These are phyloP conservation scores for Tromatobia lineatoria DNA, from an alignment of 2,888 invertebrate genomes.

Conservation along the genomic window DNA sequence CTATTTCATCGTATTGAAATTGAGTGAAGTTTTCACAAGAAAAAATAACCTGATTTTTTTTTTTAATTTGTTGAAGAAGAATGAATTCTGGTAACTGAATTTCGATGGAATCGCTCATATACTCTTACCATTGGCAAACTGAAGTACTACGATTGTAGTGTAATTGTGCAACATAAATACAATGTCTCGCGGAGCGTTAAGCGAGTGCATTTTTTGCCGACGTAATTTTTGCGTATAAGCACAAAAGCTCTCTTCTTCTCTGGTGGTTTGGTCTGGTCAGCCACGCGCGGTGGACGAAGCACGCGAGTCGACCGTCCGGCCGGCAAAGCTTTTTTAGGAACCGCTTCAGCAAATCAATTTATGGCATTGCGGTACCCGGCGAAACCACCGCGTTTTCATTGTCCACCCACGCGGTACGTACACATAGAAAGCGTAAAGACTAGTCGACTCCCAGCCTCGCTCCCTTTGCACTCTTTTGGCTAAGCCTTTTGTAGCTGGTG, in stretches of 20 bases:
- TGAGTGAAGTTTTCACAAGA: too few relatives aligned
- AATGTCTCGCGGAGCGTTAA: slow-evolving; percentile 74
- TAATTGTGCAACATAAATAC: slow-evolving; percentile 82
- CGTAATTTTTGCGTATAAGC: slow-evolving; percentile 84
- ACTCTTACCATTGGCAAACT: background rate
- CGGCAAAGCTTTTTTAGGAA: slow-evolving; percentile 77
- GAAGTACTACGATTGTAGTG: background rate
- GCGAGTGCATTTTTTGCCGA: slow-evolving; percentile 67
- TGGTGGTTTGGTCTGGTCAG: slow-evolving; percentile 65
- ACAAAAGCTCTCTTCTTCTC: slow-evolving; percentile 79
- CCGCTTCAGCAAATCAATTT: slow-evolving; percentile 85
- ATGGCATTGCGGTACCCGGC: slow-evolving; percentile 76
- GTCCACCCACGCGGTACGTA: slow-evolving; percentile 74
- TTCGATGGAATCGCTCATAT: background rate
- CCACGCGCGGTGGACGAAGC: slow-evolving; percentile 54
- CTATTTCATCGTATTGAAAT: too few relatives aligned
- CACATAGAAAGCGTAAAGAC: slow-evolving; percentile 10
- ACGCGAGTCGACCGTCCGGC: slow-evolving; percentile 35
- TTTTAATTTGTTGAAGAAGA: too few relatives aligned
- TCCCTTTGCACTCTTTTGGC: slow-evolving; percentile 75
- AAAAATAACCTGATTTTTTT: too few relatives aligned
- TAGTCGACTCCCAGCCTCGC: slow-evolving; percentile 69
- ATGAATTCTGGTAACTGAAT: background rate
- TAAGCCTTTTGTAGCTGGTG: slow-evolving; percentile 82
- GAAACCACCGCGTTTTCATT: slow-evolving; percentile 81